phyloP scores from a whole-genome alignment of 2,888 invertebrate genomes.

The Chalcosyrphus nemorum region DNA sequence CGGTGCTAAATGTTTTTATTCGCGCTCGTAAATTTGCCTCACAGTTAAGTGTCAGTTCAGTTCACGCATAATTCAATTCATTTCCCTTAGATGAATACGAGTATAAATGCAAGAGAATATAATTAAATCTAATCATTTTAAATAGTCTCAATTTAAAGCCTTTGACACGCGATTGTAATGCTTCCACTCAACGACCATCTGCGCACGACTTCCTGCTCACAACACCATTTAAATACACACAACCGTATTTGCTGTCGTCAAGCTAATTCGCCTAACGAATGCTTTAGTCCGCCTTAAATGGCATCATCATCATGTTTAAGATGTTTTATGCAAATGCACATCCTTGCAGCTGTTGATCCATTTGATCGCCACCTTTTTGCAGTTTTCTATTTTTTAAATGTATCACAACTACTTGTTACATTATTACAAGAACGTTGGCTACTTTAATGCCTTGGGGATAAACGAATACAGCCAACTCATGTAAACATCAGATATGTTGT shows the following conservation, averaged over 20 bases:
- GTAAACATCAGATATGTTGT: constrained; percentile 60
- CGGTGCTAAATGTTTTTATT: not conserved
- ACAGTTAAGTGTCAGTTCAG: not conserved
- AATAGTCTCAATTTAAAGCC: constrained; percentile 20
- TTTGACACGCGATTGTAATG: constrained; percentile 59
- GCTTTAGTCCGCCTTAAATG: constrained; percentile 37
- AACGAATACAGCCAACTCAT: constrained; percentile 23
- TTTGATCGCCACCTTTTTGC: constrained; percentile 17
- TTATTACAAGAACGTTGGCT: constrained; percentile 37
- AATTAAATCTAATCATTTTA: constrained; percentile 36
- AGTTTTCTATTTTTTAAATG: not conserved
- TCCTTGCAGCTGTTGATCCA: constrained; percentile 51
- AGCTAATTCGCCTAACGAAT: constrained; percentile 36
- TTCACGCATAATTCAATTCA: not conserved
- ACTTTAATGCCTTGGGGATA: not conserved
- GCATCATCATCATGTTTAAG: constrained; percentile 49
- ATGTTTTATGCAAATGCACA: constrained; percentile 62
- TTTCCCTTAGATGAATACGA: not conserved
- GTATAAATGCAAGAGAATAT: not conserved
- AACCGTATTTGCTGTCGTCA: constrained; percentile 22
- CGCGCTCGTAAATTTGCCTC: not conserved
- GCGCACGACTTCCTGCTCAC: constrained; percentile 51
- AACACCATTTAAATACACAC: not conserved
- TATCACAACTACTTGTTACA: constrained; percentile 26
- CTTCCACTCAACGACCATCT: constrained; percentile 33